Base-by-base conservation (phyloP, 2,113 vertebrate species). In the Nycticebus coucang region DNA sequence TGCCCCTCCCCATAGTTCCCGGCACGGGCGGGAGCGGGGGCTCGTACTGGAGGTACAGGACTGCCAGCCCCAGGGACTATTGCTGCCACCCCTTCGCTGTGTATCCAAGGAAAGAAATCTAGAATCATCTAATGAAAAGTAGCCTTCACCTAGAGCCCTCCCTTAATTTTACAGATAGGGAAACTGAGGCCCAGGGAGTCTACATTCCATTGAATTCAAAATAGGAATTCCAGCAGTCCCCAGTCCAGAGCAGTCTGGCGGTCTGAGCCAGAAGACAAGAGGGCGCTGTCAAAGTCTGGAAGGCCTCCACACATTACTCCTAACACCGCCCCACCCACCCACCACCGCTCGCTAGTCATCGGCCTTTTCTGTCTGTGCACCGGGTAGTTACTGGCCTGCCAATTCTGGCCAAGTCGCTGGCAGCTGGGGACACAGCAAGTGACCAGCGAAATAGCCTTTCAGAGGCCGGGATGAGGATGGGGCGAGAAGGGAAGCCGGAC, bases 131-230 rank as follows among this genome's bases (percentile, higher is more conserved):
- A 53, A 24, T 0, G 45, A 60, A 94, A 93, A 87, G 24, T 59
- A n/a, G 26, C 37, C n/a, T 71, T 71, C 83, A 28, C 33, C 53
- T 41, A 33, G 14, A 50, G 24, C 57, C 33, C 80, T 22, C 22
- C 21, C 77, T 41, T 50, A 35, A 78, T 79, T 95, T 75, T 83
- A 94, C 93, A 86, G n/a, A 75, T 22, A 75, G 81, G 78, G 66
- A 97, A 94, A 93, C 77, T 90, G 93, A 95, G 91, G 72, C n/a
- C 2, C 3, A 17, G 18, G 26, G 69, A 75, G 90, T 92, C 72
- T 64, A 62, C 87, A 81, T n/a, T 55, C 30, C 77, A 7, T 7
- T 21, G 64, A 79, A 88, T 80, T 93, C 75, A 17, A 45, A 79
- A 53, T 12, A 41, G 75, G n/a, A 75, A 24, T 75, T 60, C 2